Conservation (phyloP, 2,888 invertebrate species). For the Acrocyrtus sp. region DNA sequence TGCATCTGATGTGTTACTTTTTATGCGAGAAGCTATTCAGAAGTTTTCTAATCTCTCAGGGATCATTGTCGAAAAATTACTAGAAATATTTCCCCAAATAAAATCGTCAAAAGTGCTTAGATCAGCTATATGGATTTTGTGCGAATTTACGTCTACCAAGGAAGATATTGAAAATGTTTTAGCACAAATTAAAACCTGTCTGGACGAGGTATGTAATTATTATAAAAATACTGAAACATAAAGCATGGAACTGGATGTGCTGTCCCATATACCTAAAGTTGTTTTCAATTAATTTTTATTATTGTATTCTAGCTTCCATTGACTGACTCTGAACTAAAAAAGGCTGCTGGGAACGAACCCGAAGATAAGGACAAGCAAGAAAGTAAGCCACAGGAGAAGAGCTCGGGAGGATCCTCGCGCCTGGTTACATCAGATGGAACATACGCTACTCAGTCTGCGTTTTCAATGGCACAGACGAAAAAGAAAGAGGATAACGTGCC, state of each 20-base stretch:
- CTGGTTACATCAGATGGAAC: conserved; percentile 98
- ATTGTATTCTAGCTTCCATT: conserved; percentile 69
- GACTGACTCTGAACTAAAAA: conserved; percentile 73
- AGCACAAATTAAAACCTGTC: conserved; percentile 76
- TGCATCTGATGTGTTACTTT: conserved; percentile 92
- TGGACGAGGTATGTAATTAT: conserved; percentile 73
- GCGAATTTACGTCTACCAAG: conserved; percentile 88
- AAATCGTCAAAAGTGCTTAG: conserved; percentile 92
- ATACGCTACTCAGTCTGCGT: conserved; percentile 98
- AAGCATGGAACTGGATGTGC: no score
- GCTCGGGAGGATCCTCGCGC: conserved; percentile 33
- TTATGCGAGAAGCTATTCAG: conserved; percentile 96
- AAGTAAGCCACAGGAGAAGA: conserved; percentile 22
- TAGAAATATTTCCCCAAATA: conserved; percentile 87
- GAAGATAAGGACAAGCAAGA: conserved; percentile 64
- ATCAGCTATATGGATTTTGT: conserved; percentile 96
- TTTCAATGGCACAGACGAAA: conserved; percentile 73
- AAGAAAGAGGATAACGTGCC: conserved; percentile 74
- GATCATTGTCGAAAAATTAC: conserved; percentile 83
- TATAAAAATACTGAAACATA: no score
- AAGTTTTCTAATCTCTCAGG: conserved; percentile 84
- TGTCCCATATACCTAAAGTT: conserved; percentile 48
- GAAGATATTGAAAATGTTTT: conserved; percentile 84
- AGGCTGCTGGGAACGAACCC: conserved; percentile 77
- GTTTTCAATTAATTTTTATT: conserved; percentile 15